Percentiles rank a stretch among this genome's conserved stretches.
Evolutionary conservation across 2,888 invertebrate genomes (phyloP).

Genomic region (Drosophila mayaguana): DNA sequence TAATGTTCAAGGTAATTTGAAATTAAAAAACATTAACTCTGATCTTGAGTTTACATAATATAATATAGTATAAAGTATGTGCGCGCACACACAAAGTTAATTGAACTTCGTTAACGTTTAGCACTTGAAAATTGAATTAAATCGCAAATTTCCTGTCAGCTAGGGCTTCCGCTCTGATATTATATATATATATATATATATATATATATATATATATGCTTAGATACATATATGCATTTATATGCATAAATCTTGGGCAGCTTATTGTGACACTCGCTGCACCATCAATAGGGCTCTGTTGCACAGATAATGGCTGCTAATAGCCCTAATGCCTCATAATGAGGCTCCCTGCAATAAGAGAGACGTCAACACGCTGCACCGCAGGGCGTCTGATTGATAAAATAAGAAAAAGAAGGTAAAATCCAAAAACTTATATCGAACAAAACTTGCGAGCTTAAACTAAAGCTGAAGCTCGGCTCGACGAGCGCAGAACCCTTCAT

Average conservation of each 20-base stretch:
- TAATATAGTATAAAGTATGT: slow-evolving; percentile 12
- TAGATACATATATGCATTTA: background rate
- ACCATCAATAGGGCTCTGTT: slow-evolving; percentile 47
- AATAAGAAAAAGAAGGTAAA: slow-evolving; percentile 19
- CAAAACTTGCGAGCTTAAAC: slow-evolving; percentile 10
- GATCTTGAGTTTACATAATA: slow-evolving; percentile 72
- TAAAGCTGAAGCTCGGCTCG: slow-evolving; percentile 1
- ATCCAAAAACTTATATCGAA: background rate
- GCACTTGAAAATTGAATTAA: slow-evolving; percentile 38
- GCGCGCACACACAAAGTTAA: slow-evolving; percentile 34
- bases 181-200: background rate
- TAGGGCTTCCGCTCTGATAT: slow-evolving; percentile 33
- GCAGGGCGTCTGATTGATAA: slow-evolving; percentile 75
- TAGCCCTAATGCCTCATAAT: slow-evolving; percentile 76
- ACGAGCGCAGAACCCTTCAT: slow-evolving; percentile 16
- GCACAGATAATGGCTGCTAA: slow-evolving; percentile 52
- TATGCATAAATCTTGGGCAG: slow-evolving; percentile 9
- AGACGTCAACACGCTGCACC: slow-evolving; percentile 77
- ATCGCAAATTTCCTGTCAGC: slow-evolving; percentile 56
- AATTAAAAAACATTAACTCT: slow-evolving; percentile 61
- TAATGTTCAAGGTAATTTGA: slow-evolving; percentile 60
- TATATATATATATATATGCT: background rate
- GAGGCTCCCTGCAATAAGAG: slow-evolving; percentile 73
- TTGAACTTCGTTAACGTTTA: slow-evolving; percentile 49
- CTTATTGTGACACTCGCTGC: slow-evolving; percentile 69